Evolutionary conservation across 2,797 vertebrate species (phyloP), one percentile per base, ranked within the genome.

Genomic region (Spizella passerina): DNA sequence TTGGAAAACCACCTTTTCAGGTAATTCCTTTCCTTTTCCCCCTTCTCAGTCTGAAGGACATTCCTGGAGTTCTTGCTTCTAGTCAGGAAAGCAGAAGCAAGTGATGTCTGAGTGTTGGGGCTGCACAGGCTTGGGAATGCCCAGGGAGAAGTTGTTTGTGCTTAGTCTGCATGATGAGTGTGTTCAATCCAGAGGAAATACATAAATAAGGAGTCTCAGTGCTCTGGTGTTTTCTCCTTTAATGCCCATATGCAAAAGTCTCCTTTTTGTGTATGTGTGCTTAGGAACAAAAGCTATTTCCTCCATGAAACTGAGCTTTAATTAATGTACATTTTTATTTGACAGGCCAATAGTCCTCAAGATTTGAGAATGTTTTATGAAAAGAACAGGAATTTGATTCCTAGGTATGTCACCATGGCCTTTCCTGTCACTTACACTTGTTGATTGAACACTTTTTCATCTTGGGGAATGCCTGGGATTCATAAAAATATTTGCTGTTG

Each of bases 1-100:
- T 99, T 71, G 99, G 99, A 95, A 99, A 99, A 93, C 99, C 99
- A 36, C 99, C 99, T 55, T 99, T 99, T 97, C 99, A 99, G 99
- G 99, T 99, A 96, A 4, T 73, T 52, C 1, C 2, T 72, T 82
- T 73, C 14, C 18, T 57, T 57, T 76, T 47, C 38, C 7, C 23
- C 57, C 27, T 39, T 49, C n/a, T n/a, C 24, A 53, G 34, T 76
- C 19, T 76, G 14, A 47, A 44, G 46, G 55, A 56, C 38, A 6
- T 80, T 88, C n/a, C 19, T 88, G 30, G 71, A 41, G 29, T 19
- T 73, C 63, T 91, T 88, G n/a, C 29, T 88, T 79, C 47, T 19
- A 8, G 29, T 46, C 46, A 52, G 44, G 55, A 61, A 59, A 90
- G 68, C 50, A 55, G 46, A 75, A 90, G 24, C 64, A 68, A 82